These are phyloP conservation scores for Fukomys damarensis DNA, from an alignment of 2,113 vertebrate genomes.

Conservation along the genomic window DNA sequence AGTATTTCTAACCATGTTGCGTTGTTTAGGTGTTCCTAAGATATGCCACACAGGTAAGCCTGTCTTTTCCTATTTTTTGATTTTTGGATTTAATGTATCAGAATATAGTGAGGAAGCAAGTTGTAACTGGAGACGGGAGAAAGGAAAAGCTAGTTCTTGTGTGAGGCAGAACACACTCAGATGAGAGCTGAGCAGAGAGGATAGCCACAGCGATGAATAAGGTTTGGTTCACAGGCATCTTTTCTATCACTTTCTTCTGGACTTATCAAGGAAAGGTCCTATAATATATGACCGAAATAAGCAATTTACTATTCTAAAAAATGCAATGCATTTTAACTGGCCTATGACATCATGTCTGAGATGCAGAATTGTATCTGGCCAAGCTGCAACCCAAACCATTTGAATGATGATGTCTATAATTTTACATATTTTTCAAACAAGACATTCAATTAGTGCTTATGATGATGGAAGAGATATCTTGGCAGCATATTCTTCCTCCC, in stretches of 20 bases:
- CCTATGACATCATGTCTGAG: constrained; percentile 65
- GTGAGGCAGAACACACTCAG: not conserved
- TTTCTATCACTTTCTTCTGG: not conserved
- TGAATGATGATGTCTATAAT: constrained; percentile 63
- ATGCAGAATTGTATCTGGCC: constrained; percentile 47
- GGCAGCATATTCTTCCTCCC: not conserved
- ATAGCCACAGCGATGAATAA: not conserved
- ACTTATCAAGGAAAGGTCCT: not conserved
- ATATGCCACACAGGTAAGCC: not conserved
- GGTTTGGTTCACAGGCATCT: not conserved
- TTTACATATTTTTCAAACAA: constrained; percentile 70
- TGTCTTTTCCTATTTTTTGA: not conserved
- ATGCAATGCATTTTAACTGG: constrained; percentile 5
- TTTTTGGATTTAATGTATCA: not conserved
- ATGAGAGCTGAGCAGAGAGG: not conserved
- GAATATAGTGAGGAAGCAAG: not conserved
- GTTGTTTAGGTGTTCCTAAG: not conserved
- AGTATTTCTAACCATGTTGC: not conserved
- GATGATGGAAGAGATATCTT: constrained; percentile 54
- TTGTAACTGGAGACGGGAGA: not conserved
- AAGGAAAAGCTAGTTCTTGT: not conserved
- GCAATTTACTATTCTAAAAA: constrained; percentile 51
- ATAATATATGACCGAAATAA: not conserved
- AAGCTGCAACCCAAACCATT: constrained; percentile 18
- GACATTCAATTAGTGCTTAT: constrained; percentile 63